Percentiles rank a stretch among this genome's conserved stretches.
These are phyloP conservation scores for Pogonus chalceus DNA, from an alignment of 1,140 invertebrate genomes.

Conservation along the genomic window DNA sequence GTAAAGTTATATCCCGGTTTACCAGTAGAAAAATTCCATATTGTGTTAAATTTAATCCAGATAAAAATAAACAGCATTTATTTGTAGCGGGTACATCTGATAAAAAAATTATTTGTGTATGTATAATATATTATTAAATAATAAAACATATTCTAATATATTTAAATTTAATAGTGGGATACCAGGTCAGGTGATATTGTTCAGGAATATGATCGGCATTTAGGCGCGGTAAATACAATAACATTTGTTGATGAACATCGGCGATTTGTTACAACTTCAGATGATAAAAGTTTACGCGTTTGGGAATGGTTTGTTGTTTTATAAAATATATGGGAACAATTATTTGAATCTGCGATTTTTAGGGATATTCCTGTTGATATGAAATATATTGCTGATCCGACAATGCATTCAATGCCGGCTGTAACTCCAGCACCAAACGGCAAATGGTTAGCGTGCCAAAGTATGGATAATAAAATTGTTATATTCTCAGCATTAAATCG, in stretches of 20 bases:
- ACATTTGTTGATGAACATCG: constrained; percentile 99
- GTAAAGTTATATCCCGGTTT: constrained; percentile 83
- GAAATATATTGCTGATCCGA: constrained; percentile 99
- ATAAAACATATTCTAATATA: background rate
- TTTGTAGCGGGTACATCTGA: constrained; percentile 98
- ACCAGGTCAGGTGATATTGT: constrained; percentile 87
- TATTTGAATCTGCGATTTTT: constrained; percentile 18
- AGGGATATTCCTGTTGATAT: constrained; percentile 99
- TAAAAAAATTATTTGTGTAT: constrained; percentile 97
- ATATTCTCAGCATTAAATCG: constrained; percentile 96
- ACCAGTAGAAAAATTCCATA: constrained; percentile 92
- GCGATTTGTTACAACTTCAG: constrained; percentile 95
- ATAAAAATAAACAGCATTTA: constrained; percentile 92
- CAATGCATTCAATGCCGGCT: constrained; percentile 98
- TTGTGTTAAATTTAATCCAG: constrained; percentile 97
- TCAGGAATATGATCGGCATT: constrained; percentile 97
- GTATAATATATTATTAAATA: no score
- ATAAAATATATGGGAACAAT: constrained; percentile 9
- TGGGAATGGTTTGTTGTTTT: constrained; percentile 86
- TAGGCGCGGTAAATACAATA: constrained; percentile 97
- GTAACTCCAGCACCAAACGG: constrained; percentile 91
- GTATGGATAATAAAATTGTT: constrained; percentile 98
- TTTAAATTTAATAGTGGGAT: constrained; percentile 93
- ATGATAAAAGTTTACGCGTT: constrained; percentile 96
- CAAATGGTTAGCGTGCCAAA: constrained; percentile 98